A percentile compares a stretch with the other conserved stretches of the same genome.
Conservation (phyloP, 2,888 invertebrate genomes). For the Epinotia ramella region DNA sequence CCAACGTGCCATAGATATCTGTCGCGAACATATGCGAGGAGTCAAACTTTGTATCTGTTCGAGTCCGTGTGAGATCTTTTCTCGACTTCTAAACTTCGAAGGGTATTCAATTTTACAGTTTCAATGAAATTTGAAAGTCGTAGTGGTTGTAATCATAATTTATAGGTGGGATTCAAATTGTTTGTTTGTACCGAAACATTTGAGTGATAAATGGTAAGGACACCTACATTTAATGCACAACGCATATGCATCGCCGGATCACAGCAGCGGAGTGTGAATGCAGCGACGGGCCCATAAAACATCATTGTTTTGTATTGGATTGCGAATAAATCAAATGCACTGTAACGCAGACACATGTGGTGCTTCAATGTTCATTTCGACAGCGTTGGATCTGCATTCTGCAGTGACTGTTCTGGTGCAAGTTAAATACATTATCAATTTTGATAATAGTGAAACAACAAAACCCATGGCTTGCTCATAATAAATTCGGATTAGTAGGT, state of each 20-base stretch:
- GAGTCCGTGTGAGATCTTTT: constrained; percentile 42
- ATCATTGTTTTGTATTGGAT: constrained; percentile 64
- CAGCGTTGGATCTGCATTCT: constrained; percentile 8
- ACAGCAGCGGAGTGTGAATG: constrained; percentile 62
- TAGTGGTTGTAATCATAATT: constrained; percentile 16
- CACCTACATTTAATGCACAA: constrained; percentile 39
- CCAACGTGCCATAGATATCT: constrained; percentile 79
- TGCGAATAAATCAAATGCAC: constrained; percentile 69
- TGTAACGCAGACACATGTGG: constrained; percentile 34
- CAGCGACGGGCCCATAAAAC: constrained; percentile 71
- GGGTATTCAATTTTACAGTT: constrained; percentile 24
- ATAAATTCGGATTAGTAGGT: too few relatives aligned
- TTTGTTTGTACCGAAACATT: constrained; percentile 35
- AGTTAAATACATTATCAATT: background rate
- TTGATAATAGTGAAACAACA: background rate
- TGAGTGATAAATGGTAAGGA: constrained; percentile 36
- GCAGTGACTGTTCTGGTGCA: constrained; percentile 7
- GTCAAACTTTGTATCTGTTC: constrained; percentile 63
- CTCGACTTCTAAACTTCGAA: constrained; percentile 24
- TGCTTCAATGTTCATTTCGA: constrained; percentile 30
- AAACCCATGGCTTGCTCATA: too few relatives aligned
- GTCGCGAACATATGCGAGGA: constrained; percentile 67
- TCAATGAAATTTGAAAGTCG: constrained; percentile 16
- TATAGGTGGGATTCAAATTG: constrained; percentile 6
- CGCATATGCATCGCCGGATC: constrained; percentile 48